Evolutionary conservation across 2,888 invertebrate genomes (phyloP).

Genomic region (Stenichneumon culpator): DNA sequence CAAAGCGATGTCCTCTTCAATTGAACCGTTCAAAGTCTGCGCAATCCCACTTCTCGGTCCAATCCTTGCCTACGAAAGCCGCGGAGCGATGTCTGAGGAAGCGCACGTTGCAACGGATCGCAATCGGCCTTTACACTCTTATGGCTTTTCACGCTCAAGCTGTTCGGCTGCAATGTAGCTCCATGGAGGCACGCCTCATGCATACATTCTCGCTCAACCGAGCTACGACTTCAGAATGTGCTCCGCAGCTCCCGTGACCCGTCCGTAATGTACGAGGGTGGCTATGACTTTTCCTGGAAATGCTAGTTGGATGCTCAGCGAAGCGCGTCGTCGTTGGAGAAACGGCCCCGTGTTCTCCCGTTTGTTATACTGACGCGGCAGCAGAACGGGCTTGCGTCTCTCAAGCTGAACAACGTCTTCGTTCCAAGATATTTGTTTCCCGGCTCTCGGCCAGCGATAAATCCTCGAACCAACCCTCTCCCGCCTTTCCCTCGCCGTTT

Average conservation of each 20-base stretch:
- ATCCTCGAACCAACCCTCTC: slow-evolving; percentile 23
- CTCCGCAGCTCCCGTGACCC: slow-evolving; percentile 3
- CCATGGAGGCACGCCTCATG: slow-evolving; percentile 15
- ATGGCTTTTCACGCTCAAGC: slow-evolving; percentile 28
- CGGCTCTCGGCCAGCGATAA: slow-evolving; percentile 36
- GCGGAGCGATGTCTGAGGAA: neutral
- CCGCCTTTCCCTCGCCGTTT: slow-evolving; percentile 18
- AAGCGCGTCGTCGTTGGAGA: slow-evolving; percentile 36
- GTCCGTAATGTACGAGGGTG: slow-evolving; percentile 1
- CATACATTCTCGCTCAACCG: slow-evolving; percentile 35
- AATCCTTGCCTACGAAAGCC: neutral
- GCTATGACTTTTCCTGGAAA: slow-evolving; percentile 28
- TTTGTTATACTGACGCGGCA: slow-evolving; percentile 48
- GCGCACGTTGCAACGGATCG: neutral
- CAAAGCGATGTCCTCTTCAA: neutral
- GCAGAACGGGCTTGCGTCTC: slow-evolving; percentile 26
- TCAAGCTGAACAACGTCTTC: slow-evolving; percentile 40
- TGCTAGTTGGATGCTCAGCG: slow-evolving; percentile 38
- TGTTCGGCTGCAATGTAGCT: slow-evolving; percentile 38
- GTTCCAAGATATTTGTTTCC: slow-evolving; percentile 48
- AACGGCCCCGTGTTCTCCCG: slow-evolving; percentile 20
- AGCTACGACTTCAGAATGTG: slow-evolving; percentile 10
- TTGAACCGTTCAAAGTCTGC: neutral
- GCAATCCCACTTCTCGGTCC: neutral
- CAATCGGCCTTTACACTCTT: neutral